Conservation (phyloP, 2,113 vertebrate genomes). For the Notechis scutatus region DNA sequence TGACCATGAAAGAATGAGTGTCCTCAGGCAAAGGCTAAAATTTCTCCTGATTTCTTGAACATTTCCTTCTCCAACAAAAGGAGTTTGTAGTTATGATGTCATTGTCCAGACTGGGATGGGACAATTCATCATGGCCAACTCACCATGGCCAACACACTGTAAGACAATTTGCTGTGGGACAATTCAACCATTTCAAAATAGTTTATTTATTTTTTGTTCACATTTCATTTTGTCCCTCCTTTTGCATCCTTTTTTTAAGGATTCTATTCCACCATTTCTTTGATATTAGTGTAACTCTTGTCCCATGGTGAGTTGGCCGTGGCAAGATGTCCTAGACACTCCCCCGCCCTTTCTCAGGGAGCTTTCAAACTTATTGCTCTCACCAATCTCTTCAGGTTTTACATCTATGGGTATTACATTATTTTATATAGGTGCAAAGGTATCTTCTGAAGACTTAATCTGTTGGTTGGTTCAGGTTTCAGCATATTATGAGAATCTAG, state of each 20-base stretch:
- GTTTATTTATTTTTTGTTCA: neutral
- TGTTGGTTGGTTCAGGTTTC: neutral
- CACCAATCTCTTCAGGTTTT: no score
- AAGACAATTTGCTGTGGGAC: neutral
- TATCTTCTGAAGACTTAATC: neutral
- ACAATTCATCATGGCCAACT: neutral
- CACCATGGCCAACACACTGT: no score
- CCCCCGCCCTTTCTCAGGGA: no score
- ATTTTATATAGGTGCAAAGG: no score
- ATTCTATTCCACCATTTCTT: no score
- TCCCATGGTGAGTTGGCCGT: no score
- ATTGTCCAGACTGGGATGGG: neutral
- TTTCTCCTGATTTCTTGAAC: neutral
- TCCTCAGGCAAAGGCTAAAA: neutral
- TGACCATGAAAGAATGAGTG: slow-evolving; percentile 41
- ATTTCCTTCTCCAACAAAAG: neutral
- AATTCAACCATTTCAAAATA: neutral
- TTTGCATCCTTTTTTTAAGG: no score
- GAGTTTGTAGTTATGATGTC: neutral
- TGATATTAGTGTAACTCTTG: no score
- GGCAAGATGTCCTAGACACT: no score
- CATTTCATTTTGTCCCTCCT: neutral
- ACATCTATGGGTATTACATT: no score
- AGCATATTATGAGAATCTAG: neutral
- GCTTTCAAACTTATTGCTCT: neutral